A percentile compares a stretch with the other conserved stretches of the same genome.
Conservation (phyloP, 2,888 invertebrate species). For the Ashinkailepas kermadecensis region DNA sequence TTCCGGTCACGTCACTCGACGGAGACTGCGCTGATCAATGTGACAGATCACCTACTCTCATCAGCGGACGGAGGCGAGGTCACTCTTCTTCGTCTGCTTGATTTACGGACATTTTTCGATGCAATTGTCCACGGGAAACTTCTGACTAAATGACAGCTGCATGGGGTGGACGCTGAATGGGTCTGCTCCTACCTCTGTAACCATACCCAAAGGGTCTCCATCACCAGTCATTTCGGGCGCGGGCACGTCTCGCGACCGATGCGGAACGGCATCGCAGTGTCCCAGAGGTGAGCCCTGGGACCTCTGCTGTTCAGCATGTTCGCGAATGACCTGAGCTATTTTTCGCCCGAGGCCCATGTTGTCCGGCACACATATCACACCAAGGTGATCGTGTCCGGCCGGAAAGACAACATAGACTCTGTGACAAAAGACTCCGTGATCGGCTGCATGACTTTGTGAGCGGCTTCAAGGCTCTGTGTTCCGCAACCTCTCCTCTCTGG, state of each 20-base stretch:
- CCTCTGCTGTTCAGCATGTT: too few relatives aligned
- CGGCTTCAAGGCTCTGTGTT: too few relatives aligned
- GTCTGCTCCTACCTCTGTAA: neutral
- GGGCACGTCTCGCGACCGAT: neutral
- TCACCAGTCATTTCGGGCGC: neutral
- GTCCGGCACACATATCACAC: neutral
- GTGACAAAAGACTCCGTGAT: neutral
- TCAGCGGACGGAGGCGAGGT: neutral
- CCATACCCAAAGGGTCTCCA: neutral
- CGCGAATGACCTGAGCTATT: neutral
- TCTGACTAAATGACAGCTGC: neutral
- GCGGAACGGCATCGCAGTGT: neutral
- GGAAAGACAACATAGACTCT: neutral
- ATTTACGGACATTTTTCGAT: neutral
- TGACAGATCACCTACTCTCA: neutral
- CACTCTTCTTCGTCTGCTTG: neutral
- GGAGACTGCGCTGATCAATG: neutral
- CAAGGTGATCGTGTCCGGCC: neutral
- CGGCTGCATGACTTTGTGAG: neutral
- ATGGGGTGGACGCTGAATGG: neutral
- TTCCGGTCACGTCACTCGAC: neutral
- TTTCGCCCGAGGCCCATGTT: neutral
- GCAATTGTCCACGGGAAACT: neutral
- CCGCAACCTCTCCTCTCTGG: neutral
- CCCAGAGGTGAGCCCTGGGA: neutral